Evolutionary conservation across 2,888 invertebrate genomes (phyloP).

Genomic region (Trachelus tabidus): DNA sequence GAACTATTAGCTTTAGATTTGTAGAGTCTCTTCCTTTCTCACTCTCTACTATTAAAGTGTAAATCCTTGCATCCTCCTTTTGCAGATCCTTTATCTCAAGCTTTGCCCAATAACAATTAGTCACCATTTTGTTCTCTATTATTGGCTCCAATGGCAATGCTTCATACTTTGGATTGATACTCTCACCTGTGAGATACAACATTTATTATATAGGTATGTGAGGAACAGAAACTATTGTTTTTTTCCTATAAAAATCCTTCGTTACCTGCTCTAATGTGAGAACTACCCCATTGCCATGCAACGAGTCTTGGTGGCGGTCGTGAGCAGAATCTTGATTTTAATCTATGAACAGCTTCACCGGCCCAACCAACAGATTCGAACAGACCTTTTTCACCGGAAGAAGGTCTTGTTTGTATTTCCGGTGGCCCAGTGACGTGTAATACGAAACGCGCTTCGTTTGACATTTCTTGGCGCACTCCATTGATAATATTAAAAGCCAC

Average conservation of each 20-base stretch:
- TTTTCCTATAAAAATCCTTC: neutral
- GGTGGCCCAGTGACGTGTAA: constrained; percentile 62
- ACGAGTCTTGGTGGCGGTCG: constrained; percentile 81
- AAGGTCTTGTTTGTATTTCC: constrained; percentile 56
- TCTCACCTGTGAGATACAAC: constrained; percentile 48
- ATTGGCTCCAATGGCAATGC: constrained; percentile 59
- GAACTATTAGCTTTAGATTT: constrained; percentile 54
- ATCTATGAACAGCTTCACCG: constrained; percentile 56
- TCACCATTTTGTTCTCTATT: constrained; percentile 54
- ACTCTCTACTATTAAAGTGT: constrained; percentile 87
- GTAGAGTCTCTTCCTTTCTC: constrained; percentile 81
- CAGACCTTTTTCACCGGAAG: constrained; percentile 47
- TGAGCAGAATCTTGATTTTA: constrained; percentile 59
- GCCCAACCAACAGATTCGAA: constrained; percentile 60
- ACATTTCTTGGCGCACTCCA: constrained; percentile 59
- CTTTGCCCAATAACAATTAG: constrained; percentile 85
- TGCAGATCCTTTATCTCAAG: constrained; percentile 80
- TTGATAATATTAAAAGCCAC: constrained; percentile 70
- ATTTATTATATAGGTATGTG: neutral
- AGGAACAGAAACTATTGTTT: neutral
- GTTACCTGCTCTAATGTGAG: constrained; percentile 59
- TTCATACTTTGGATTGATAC: constrained; percentile 59
- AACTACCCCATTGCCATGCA: constrained; percentile 87
- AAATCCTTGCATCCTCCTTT: constrained; percentile 85
- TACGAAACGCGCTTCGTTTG: constrained; percentile 52